Evolutionary conservation across 2,113 vertebrate genomes (phyloP).

Genomic region (Heptranchias perlo): DNA sequence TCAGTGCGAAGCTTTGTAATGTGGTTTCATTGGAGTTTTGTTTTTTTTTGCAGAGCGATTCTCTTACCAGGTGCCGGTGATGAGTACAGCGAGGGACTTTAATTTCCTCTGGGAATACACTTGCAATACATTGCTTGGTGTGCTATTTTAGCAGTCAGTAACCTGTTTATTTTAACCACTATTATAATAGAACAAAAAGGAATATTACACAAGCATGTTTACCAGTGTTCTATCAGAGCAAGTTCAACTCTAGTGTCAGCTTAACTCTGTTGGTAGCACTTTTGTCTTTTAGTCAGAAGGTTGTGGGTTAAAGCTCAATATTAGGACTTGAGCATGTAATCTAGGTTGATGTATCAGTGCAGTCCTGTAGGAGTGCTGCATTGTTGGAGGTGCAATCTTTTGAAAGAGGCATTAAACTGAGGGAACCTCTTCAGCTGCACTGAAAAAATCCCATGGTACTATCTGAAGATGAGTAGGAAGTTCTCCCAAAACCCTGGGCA

Average conservation of each 20-base stretch:
- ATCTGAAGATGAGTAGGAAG: neutral
- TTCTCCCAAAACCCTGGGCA: neutral
- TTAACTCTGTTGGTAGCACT: neutral
- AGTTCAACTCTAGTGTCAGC: neutral
- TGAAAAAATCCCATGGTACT: neutral
- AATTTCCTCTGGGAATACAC: neutral
- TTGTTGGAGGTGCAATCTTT: neutral
- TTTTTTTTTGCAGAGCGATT: too few species aligned
- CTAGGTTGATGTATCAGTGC: neutral
- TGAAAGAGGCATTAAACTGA: neutral
- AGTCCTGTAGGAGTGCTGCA: neutral
- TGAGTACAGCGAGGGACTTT: neutral
- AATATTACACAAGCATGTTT: neutral
- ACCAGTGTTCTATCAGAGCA: neutral
- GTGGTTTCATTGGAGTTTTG: too few species aligned
- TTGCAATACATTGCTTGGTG: neutral
- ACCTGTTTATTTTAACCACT: too few species aligned
- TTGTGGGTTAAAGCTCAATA: neutral
- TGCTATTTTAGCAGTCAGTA: neutral
- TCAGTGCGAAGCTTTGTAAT: too few species aligned
- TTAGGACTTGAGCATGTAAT: neutral
- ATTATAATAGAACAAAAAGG: neutral
- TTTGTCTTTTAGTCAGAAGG: neutral
- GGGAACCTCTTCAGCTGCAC: neutral
- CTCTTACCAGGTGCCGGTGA: neutral